phyloP scores from a whole-genome alignment of 2,888 invertebrate genomes.

The Cosmorhoe ocellata region DNA sequence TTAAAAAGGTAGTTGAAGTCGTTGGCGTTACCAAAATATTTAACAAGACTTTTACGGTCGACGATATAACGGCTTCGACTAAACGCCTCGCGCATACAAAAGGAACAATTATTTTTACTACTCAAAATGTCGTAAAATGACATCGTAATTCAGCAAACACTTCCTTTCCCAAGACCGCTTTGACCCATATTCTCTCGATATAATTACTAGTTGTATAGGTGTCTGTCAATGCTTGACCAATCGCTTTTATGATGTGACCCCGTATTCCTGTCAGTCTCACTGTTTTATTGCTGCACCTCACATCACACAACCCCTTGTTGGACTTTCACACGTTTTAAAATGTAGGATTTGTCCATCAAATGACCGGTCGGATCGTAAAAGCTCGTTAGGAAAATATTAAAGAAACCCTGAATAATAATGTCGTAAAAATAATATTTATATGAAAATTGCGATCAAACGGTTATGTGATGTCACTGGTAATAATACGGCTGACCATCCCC shows the following conservation, averaged over 20 bases:
- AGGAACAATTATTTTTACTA: constrained; percentile 26
- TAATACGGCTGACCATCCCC: constrained; percentile 13
- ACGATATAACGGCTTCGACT: constrained; percentile 19
- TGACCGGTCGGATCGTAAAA: constrained; percentile 70
- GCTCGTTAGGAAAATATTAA: constrained; percentile 57
- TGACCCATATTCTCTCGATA: constrained; percentile 70
- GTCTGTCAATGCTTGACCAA: constrained; percentile 75
- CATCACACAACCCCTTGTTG: constrained; percentile 53
- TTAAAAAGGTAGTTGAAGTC: neutral
- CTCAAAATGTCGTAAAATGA: constrained; percentile 28
- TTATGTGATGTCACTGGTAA: constrained; percentile 28
- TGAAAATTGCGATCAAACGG: constrained; percentile 34
- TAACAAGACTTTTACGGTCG: constrained; percentile 8
- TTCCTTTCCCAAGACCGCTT: constrained; percentile 74
- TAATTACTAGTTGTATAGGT: constrained; percentile 49
- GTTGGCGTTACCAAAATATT: constrained; percentile 6
- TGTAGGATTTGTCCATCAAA: constrained; percentile 62
- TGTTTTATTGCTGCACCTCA: constrained; percentile 50
- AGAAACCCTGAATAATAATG: constrained; percentile 67
- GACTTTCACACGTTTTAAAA: constrained; percentile 79
- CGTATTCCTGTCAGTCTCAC: constrained; percentile 54
- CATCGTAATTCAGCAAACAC: constrained; percentile 28
- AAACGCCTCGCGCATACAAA: constrained; percentile 22
- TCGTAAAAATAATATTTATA: constrained; percentile 72
- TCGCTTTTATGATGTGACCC: constrained; percentile 67